Evolutionary conservation across 2,888 invertebrate species (phyloP).

Genomic region (Agriotes lineatus): DNA sequence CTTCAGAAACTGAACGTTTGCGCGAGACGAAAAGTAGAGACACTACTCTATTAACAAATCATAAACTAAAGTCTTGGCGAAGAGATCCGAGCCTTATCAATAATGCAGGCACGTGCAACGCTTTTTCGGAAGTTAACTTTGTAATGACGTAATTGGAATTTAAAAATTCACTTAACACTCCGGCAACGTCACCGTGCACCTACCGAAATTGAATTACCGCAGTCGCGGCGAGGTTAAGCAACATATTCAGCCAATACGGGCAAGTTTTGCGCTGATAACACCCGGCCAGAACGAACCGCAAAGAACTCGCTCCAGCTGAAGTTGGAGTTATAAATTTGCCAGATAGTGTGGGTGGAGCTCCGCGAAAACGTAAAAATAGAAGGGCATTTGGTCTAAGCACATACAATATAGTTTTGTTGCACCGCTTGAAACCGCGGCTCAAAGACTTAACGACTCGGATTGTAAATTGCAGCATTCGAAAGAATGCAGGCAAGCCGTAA

Average conservation of each 20-base stretch:
- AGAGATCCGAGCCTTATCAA: neutral
- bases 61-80: neutral
- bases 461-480: no score
- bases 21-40: no score
- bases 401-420: no score
- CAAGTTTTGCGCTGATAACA: slow-evolving; percentile 14
- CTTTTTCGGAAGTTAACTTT: slow-evolving; percentile 9
- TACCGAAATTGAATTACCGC: neutral
- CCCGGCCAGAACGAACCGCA: neutral
- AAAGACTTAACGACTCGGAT: no score
- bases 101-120: slow-evolving; percentile 13
- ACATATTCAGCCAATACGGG: neutral
- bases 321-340: slow-evolving; percentile 14
- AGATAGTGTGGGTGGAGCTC: slow-evolving; percentile 1
- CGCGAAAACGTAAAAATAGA: slow-evolving; percentile 1
- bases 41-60: slow-evolving; percentile 5
- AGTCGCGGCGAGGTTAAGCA: neutral
- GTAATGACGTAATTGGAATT: slow-evolving; percentile 17
- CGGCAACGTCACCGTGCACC: neutral
- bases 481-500: no score
- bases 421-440: no score
- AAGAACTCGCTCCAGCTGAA: slow-evolving; percentile 2
- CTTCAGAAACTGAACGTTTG: no score
- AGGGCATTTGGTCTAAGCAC: no score
- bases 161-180: slow-evolving; percentile 8